A percentile compares a stretch with the other conserved stretches of the same genome.
Conservation (phyloP, 2,113 vertebrate species). For the Parotia lawesii region DNA sequence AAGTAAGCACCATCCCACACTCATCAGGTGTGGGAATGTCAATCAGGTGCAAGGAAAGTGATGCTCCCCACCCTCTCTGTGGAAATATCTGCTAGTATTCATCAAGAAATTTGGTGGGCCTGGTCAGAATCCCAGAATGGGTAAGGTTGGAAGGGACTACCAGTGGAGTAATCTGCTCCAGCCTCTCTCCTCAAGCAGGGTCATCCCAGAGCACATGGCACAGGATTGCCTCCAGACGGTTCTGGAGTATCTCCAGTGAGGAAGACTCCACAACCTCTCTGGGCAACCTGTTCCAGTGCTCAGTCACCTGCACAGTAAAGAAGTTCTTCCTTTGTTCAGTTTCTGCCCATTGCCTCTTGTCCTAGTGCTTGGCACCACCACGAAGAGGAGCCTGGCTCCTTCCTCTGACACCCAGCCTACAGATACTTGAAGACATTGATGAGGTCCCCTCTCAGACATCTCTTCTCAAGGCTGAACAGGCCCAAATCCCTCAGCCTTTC, state of each 20-base stretch:
- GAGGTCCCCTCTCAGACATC: not conserved
- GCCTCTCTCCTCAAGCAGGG: not conserved
- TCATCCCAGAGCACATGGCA: not conserved
- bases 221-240: not conserved
- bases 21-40: no score
- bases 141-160: not conserved
- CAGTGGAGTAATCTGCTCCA: not conserved
- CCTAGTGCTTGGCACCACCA: not conserved
- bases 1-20: not conserved
- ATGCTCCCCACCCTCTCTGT: not conserved
- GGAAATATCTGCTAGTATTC: not conserved
- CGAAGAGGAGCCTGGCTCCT: not conserved
- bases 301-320: not conserved
- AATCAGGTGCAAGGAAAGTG: not conserved
- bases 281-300: not conserved
- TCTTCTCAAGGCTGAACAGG: not conserved
- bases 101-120: not conserved
- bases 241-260: not conserved
- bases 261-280: not conserved
- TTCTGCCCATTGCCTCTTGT: not conserved
- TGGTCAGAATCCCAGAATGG: not conserved
- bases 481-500: not conserved
- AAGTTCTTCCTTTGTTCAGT: not conserved
- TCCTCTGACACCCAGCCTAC: not conserved
- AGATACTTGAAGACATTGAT: not conserved